A percentile compares a stretch with the other conserved stretches of the same genome.
These are phyloP conservation scores for Notocelia uddmanniana DNA, from an alignment of 2,888 invertebrate genomes.

Conservation along the genomic window DNA sequence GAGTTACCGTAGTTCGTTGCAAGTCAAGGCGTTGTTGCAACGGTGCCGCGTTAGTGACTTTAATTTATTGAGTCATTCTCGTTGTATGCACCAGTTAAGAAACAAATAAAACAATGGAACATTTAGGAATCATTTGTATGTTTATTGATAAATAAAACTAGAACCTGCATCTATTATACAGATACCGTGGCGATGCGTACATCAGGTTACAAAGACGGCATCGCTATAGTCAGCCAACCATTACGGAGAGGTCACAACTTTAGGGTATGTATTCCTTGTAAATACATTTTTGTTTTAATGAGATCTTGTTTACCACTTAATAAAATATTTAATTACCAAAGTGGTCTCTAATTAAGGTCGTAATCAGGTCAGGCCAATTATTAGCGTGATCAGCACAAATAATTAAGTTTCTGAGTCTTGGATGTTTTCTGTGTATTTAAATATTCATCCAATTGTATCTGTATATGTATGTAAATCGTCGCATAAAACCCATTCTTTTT, in stretches of 20 bases:
- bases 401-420: too few relatives aligned
- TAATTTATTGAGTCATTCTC: background rate
- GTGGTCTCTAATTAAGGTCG: too few relatives aligned
- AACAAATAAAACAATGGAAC: too few relatives aligned
- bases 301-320: background rate
- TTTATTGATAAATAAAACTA: background rate
- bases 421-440: too few relatives aligned
- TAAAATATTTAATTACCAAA: background rate
- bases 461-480: too few relatives aligned
- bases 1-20: background rate
- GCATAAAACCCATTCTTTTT: too few relatives aligned
- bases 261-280: conserved; percentile 81
- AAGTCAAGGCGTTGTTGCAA: background rate
- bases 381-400: too few relatives aligned
- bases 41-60: background rate
- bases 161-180: conserved; percentile 49
- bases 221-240: conserved; percentile 89
- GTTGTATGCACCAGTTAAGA: too few relatives aligned
- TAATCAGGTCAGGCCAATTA: too few relatives aligned
- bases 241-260: conserved; percentile 89
- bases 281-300: background rate
- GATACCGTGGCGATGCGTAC: conserved; percentile 89
- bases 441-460: too few relatives aligned
- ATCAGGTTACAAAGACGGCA: conserved; percentile 94
- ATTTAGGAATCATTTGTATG: too few relatives aligned